Evolutionary conservation across 2,113 vertebrate genomes (phyloP).

Genomic region (Salvelinus sp.): DNA sequence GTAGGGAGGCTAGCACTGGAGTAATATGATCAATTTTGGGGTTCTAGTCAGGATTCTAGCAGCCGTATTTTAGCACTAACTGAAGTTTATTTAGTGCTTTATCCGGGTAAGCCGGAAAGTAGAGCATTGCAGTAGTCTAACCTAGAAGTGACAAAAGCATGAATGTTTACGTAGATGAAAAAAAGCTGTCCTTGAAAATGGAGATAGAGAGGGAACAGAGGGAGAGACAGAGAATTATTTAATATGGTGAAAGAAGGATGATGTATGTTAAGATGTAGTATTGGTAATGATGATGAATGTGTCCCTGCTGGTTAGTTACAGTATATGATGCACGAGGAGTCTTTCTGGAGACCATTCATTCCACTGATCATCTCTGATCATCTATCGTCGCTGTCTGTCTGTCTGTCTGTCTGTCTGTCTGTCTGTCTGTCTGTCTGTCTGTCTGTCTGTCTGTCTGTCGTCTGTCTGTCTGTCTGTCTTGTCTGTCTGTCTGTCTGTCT

Average conservation of each 20-base stretch:
- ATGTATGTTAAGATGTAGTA: not conserved
- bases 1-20: too few species aligned
- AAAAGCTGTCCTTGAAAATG: too few species aligned
- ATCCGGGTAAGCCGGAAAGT: too few species aligned
- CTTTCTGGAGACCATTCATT: not conserved
- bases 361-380: not conserved
- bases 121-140: too few species aligned
- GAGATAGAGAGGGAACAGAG: not conserved
- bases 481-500: not conserved
- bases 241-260: not conserved
- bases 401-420: not conserved
- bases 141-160: too few species aligned
- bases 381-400: not conserved
- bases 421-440: not conserved
- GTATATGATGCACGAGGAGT: conserved; percentile 6
- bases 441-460: not conserved
- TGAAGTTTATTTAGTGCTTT: too few species aligned
- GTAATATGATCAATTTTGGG: too few species aligned
- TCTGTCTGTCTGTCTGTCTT: not conserved
- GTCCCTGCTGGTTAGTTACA: conserved; percentile 21
- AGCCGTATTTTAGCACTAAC: too few species aligned
- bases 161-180: too few species aligned
- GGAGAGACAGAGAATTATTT: not conserved
- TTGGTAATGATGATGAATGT: conserved; percentile 4
- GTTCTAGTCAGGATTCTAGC: too few species aligned